phyloP scores from a whole-genome alignment of 2,113 vertebrate species.

The Peromyscus polionotus region DNA sequence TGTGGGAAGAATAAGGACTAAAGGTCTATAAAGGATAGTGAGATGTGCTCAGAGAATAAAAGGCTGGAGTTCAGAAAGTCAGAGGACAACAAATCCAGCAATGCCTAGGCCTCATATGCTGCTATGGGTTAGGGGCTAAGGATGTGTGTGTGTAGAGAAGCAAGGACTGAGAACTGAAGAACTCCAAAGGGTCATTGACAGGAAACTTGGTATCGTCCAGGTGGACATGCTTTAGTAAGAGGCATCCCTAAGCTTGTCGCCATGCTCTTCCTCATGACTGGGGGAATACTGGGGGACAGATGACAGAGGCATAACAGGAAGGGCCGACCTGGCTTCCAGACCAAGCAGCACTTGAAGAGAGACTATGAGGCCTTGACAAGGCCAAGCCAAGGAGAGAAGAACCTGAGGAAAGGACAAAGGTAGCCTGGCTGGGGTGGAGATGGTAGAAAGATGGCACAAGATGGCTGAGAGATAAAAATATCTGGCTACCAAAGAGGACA shows the following conservation, averaged over 20 bases:
- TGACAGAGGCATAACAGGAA: neutral
- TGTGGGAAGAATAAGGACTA: neutral
- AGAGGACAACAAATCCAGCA: neutral
- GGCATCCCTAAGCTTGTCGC: neutral
- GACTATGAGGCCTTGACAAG: neutral
- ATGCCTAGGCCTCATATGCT: neutral
- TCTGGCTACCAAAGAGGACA: neutral
- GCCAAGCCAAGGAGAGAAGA: neutral
- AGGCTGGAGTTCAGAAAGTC: neutral
- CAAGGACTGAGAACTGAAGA: neutral
- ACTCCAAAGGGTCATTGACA: neutral
- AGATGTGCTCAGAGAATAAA: neutral
- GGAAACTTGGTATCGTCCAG: neutral
- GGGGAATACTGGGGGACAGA: neutral
- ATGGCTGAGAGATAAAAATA: neutral
- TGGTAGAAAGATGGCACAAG: neutral
- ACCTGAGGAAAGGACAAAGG: neutral
- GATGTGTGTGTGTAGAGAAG: neutral
- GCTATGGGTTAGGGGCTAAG: neutral
- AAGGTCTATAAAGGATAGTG: neutral
- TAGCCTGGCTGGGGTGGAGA: neutral
- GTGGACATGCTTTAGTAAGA: neutral
- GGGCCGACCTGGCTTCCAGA: neutral
- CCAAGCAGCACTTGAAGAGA: neutral
- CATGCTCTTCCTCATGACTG: neutral